Evolutionary conservation across 2,113 vertebrate species (phyloP).

Genomic region (Argyrosomus japonicus): DNA sequence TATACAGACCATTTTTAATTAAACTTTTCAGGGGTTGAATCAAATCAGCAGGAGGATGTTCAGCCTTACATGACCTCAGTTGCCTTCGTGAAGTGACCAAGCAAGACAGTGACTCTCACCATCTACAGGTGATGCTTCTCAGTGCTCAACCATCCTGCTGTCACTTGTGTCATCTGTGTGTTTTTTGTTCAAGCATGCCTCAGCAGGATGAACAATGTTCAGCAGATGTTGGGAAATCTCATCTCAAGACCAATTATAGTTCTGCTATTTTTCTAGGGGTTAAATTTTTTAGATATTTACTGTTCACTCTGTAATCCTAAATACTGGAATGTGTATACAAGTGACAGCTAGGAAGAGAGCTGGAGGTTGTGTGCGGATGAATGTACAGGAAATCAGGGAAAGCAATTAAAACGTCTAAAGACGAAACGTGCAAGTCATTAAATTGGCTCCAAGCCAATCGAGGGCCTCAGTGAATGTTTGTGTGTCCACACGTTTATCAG

Average conservation of each 20-base stretch:
- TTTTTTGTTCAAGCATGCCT: neutral
- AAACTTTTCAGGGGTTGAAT: neutral
- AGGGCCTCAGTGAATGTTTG: constrained; percentile 9
- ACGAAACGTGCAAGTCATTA: constrained; percentile 57
- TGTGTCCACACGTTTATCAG: neutral
- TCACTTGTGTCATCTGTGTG: neutral
- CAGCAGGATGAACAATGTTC: neutral
- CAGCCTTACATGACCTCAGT: neutral
- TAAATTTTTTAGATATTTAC: neutral
- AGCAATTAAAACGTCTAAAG: constrained; percentile 46
- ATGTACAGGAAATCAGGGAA: constrained; percentile 36
- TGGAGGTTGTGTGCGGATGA: constrained; percentile 28
- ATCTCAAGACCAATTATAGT: neutral
- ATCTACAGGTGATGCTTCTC: neutral
- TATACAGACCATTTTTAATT: neutral
- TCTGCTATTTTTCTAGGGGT: neutral
- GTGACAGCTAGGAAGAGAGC: constrained; percentile 22
- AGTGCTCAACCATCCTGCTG: neutral
- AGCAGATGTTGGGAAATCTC: neutral
- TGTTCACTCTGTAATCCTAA: neutral
- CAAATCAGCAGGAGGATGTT: neutral
- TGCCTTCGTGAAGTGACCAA: neutral
- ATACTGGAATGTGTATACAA: neutral
- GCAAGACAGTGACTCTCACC: neutral
- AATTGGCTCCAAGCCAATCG: constrained; percentile 8